A percentile compares a stretch with the other conserved stretches of the same genome.
These are phyloP conservation scores for Ibidorhyncha struthersii DNA, from an alignment of 2,113 vertebrate species.

Conservation along the genomic window DNA sequence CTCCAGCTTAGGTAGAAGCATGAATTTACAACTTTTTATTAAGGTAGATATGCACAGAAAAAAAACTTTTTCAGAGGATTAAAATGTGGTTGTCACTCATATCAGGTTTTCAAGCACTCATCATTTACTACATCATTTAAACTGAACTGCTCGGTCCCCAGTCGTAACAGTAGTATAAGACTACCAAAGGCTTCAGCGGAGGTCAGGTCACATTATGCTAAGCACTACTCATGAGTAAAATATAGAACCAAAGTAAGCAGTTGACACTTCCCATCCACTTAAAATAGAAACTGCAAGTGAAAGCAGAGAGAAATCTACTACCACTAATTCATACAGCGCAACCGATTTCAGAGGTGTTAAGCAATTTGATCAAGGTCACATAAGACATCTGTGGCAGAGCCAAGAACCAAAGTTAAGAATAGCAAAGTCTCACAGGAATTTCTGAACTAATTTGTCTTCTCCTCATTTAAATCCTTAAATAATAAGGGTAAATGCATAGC, in stretches of 20 bases:
- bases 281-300: neutral
- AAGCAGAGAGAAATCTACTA: neutral
- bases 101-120: neutral
- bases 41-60: neutral
- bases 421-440: neutral
- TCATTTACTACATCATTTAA: neutral
- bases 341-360: neutral
- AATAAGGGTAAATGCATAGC: neutral
- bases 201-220: neutral
- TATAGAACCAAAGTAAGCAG: neutral
- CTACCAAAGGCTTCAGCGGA: neutral
- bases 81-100: neutral
- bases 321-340: neutral
- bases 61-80: neutral
- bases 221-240: neutral
- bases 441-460: neutral
- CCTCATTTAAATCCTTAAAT: neutral
- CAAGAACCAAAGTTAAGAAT: neutral
- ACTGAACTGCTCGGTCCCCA: neutral
- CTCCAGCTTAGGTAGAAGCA: neutral
- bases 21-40: neutral
- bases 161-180: neutral
- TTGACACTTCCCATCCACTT: neutral
- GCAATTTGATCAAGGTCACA: neutral
- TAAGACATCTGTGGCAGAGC: neutral